Evolutionary conservation across 2,888 invertebrate species (phyloP), one percentile per base, ranked within the genome.

Genomic region (Glyphotaelius pellucidus): DNA sequence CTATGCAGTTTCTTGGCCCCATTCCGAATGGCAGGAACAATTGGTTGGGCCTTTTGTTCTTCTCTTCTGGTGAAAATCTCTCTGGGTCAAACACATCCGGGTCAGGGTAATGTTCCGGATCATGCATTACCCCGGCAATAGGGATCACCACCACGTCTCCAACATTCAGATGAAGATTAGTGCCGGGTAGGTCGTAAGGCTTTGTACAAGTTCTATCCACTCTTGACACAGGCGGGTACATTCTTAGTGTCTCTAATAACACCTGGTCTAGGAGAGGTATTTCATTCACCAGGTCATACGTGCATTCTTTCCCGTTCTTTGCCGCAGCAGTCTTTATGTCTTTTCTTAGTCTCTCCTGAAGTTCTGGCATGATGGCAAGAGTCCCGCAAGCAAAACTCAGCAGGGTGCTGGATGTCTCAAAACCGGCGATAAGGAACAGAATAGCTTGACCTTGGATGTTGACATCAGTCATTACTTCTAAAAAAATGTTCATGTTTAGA

Each of bases 381-480:
- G 96, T 96, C 94, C 96, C 96, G 15, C 96, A 94, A 0, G 96
- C 96, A 93, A 96, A 97, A 0, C 96, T 96, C 79, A 97, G 94
- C n/a, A 96, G 94, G 0, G 96, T 96, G 90, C 97, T 96, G 0
- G 97, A 96, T 0, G 97, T 97, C 94, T 97, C 97, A 94, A 96
- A 97, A 0, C 97, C 97, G 89, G 96, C 97, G 90, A 96, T 94
- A 3, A 97, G 95, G 94, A 97, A 97, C 3, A 97, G 94, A 67
- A 97, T 94, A 14, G 96, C 95, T 94, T 97, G 97, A 0, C 96
- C 96, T 93, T 96, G 96, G 38, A 96, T 95, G 3, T 96, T 96
- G 91, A 96, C 96, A 89, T 96, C 96, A 90, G 96, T 96, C 93
- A 96, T 94, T 93, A 95, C 96, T 96, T 94, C 79, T 42, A 94